phyloP scores from a whole-genome alignment of 2,888 invertebrate genomes.

The Eristalis tenax region DNA sequence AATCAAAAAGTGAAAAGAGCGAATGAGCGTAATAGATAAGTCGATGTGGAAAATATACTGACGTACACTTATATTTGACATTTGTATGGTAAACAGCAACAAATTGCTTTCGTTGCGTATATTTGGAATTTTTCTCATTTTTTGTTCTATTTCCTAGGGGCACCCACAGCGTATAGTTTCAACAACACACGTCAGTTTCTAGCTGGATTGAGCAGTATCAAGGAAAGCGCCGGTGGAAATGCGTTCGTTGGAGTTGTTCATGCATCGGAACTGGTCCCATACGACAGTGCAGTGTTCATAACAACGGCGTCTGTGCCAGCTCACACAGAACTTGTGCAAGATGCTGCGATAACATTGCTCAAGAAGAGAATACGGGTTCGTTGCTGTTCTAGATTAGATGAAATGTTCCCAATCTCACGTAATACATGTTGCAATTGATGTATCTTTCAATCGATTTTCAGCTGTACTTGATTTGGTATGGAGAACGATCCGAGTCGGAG shows the following conservation, averaged over 20 bases:
- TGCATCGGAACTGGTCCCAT: conserved; percentile 84
- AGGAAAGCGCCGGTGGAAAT: conserved; percentile 81
- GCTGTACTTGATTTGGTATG: conserved; percentile 82
- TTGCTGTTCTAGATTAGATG: conserved; percentile 38
- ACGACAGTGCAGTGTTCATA: conserved; percentile 85
- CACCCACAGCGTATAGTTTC: conserved; percentile 79
- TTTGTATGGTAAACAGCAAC: conserved; percentile 3
- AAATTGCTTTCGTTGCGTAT: neutral
- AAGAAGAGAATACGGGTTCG: conserved; percentile 82
- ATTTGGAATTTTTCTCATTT: neutral
- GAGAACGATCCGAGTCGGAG: conserved; percentile 79
- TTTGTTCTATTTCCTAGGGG: conserved; percentile 74
- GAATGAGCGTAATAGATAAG: conserved; percentile 15
- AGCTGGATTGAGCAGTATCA: conserved; percentile 80
- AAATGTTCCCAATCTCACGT: neutral
- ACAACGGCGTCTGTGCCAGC: conserved; percentile 83
- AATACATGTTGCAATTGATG: neutral
- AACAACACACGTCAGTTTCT: conserved; percentile 80
- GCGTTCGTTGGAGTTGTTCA: conserved; percentile 84
- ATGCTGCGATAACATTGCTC: conserved; percentile 80
- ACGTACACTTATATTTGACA: neutral
- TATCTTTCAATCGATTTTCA: conserved; percentile 72
- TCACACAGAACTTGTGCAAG: conserved; percentile 82
- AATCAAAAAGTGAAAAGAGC: neutral
- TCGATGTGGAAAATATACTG: neutral